Evolutionary conservation across 2,888 invertebrate species (phyloP).

Genomic region (Polylopha cassiicola): DNA sequence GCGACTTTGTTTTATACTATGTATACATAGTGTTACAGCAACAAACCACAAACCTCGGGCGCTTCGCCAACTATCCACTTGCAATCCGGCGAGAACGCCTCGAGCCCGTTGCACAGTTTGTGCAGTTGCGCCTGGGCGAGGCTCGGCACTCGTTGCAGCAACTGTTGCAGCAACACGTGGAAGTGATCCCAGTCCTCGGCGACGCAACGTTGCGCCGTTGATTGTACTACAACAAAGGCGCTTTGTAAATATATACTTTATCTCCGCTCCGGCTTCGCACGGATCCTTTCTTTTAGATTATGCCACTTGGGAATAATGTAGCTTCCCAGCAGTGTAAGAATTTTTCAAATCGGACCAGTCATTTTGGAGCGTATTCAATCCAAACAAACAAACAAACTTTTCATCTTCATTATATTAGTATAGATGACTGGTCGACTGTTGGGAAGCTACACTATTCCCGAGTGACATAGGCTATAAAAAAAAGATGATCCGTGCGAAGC

Average conservation of each 20-base stretch:
- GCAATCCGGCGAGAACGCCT: constrained; percentile 97
- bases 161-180: constrained; percentile 89
- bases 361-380: too few species aligned
- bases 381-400: too few species aligned
- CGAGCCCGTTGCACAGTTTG: constrained; percentile 91
- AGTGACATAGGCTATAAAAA: too few species aligned
- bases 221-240: constrained; percentile 54
- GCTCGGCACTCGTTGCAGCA: constrained; percentile 89
- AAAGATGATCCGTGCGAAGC: too few species aligned
- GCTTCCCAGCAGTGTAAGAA: too few species aligned
- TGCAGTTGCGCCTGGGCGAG: constrained; percentile 86
- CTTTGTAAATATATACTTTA: background rate
- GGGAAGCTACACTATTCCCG: too few species aligned
- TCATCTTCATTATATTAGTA: too few species aligned
- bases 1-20: background rate
- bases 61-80: constrained; percentile 97
- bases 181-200: constrained; percentile 98
- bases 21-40: background rate
- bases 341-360: too few species aligned
- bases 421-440: too few species aligned
- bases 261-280: too few species aligned
- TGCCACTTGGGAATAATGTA: too few species aligned
- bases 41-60: constrained; percentile 82
- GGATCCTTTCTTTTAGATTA: too few species aligned
- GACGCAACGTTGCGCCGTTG: constrained; percentile 80